phyloP scores from a whole-genome alignment of 1,140 invertebrate species.

The Sitodiplosis mosellana region DNA sequence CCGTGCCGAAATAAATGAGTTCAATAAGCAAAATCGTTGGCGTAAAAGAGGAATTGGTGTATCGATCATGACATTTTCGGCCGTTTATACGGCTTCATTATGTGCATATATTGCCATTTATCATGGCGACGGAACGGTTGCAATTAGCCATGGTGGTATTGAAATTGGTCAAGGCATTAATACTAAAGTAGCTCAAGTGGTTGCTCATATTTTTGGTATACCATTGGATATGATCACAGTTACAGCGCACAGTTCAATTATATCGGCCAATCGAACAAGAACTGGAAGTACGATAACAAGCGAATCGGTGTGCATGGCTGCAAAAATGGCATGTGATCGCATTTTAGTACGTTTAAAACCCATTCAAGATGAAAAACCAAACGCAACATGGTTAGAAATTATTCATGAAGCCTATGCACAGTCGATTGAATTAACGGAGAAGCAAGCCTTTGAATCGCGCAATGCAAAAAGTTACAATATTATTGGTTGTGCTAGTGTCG shows the following conservation, averaged over 20 bases:
- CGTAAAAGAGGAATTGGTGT: conserved; percentile 31
- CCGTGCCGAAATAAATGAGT: conserved; percentile 26
- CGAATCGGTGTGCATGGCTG: conserved; percentile 50
- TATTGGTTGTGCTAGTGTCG: conserved; percentile 32
- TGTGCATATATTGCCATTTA: conserved; percentile 31
- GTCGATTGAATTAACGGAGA: no score
- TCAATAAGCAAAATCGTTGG: conserved; percentile 41
- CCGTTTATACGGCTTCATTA: conserved; percentile 26
- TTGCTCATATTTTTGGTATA: conserved; percentile 31
- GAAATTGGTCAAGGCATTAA: conserved; percentile 54
- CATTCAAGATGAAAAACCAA: conserved; percentile 30
- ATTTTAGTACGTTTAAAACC: conserved; percentile 34
- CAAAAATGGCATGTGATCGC: conserved; percentile 38
- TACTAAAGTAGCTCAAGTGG: conserved; percentile 40
- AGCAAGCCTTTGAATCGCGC: no score
- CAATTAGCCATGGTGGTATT: conserved; percentile 40
- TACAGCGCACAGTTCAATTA: conserved; percentile 42
- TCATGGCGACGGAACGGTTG: conserved; percentile 40
- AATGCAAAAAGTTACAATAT: conserved; percentile 32
- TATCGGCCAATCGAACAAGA: conserved; percentile 45
- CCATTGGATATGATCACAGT: conserved; percentile 38
- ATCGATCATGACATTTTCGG: conserved; percentile 28
- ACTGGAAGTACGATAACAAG: conserved; percentile 46
- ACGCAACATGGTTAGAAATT: conserved; percentile 37
- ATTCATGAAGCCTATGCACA: conserved; percentile 37